A percentile compares a stretch with the other conserved stretches of the same genome.
Evolutionary conservation across 2,888 invertebrate species (phyloP).

Genomic region (Orthosia gothica): DNA sequence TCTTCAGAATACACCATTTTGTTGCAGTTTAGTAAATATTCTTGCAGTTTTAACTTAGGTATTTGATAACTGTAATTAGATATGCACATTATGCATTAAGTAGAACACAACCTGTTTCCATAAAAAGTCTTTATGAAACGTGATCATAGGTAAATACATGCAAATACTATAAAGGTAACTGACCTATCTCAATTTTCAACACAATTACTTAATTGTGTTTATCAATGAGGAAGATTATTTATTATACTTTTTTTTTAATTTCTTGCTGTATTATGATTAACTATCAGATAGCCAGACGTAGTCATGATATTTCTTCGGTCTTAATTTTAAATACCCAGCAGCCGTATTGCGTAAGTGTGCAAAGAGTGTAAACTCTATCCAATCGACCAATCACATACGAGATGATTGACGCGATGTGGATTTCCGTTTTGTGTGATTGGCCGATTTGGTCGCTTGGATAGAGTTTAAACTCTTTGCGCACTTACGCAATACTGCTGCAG

Average conservation of each 20-base stretch:
- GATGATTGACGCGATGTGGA: too few species aligned
- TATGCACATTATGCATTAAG: background rate
- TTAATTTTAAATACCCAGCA: background rate
- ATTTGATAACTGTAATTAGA: background rate
- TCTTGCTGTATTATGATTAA: too few species aligned
- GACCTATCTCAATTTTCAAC: constrained; percentile 37
- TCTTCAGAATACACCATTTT: background rate
- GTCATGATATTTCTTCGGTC: background rate
- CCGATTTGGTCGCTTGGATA: too few species aligned
- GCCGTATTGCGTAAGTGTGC: too few species aligned
- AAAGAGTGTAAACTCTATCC: too few species aligned
- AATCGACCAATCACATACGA: too few species aligned
- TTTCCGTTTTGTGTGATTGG: too few species aligned
- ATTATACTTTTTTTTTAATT: background rate
- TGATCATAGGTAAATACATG: background rate
- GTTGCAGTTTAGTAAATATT: background rate
- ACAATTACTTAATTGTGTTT: background rate
- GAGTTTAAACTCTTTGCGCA: too few species aligned
- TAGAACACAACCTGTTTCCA: constrained; percentile 6
- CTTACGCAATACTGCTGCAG: too few species aligned
- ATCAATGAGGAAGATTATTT: background rate
- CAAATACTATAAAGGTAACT: constrained; percentile 25
- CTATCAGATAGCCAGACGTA: too few species aligned
- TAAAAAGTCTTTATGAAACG: background rate
- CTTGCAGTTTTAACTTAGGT: background rate